Evolutionary conservation across 2,113 vertebrate genomes (phyloP), one percentile per base, ranked within the genome.

Genomic region (human): DNA sequence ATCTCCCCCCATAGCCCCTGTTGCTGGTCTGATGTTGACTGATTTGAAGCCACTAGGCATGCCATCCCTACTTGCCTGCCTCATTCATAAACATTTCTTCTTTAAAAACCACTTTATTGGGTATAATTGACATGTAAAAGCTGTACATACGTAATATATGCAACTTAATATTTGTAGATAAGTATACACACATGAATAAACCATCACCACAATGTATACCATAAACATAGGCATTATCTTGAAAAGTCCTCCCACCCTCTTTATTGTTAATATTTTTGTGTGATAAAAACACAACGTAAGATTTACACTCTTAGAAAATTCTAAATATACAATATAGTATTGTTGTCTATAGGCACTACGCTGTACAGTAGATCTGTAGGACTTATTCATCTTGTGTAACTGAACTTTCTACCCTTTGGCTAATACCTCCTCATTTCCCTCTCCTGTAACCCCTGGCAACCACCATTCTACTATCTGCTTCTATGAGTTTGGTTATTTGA

Each of bases 1-100:
- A 0, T 73, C 18, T 86, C 6, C 52, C 38, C 61, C 35, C 0
- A 1, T 27, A 25, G n/a, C 18, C 20, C 40, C 40, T 40, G n/a
- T 20, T 73, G n/a, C n/a, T 66, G 80, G 72, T 73, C 10, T 73
- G 18, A 22, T 5, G 9, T 2, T 20, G 70, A 80, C 70, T 91
- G 86, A 43, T 52, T 20, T 86, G 86, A 90, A 64, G 30, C 17
- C 30, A 1, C 22, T 50, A 64, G 50, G 17, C 6, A 20, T 25
- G n/a, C 86, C 43, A 5, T 73, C n/a, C 30, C 45, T 45, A 55
- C 52, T 18, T 81, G 30, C 13, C 48, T 16, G 45, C 73, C 68
- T 70, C 8, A 38, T 40, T 22, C 20, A 12, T 73, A 40, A 22
- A 22, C 4, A 73, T 12, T 40, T 40, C n/a, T 73, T 40, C 38